Conservation (phyloP, 2,888 invertebrate species). For the Philaethria dido region DNA sequence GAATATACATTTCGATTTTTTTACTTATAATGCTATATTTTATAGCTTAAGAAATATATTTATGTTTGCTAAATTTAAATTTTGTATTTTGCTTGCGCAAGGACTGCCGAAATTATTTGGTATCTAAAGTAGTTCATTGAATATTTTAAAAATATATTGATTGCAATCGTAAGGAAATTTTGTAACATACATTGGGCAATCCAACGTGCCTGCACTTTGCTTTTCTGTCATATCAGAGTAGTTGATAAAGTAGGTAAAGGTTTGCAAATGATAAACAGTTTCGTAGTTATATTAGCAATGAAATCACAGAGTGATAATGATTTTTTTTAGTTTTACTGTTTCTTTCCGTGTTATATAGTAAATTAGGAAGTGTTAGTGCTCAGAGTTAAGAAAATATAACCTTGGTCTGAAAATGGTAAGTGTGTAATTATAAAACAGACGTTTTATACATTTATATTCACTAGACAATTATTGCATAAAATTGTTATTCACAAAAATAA, state of each 20-base stretch:
- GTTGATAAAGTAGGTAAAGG: conserved; percentile 29
- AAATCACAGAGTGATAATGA: conserved; percentile 28
- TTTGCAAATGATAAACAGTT: conserved; percentile 32
- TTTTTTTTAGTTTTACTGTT: conserved; percentile 6
- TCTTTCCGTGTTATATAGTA: conserved; percentile 18
- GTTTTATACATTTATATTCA: conserved; percentile 26
- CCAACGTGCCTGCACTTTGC: conserved; percentile 25
- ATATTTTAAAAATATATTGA: background rate
- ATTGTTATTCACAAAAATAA: background rate
- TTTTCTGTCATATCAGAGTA: conserved; percentile 36
- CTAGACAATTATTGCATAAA: conserved; percentile 14
- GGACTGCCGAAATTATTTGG: background rate
- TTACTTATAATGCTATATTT: background rate
- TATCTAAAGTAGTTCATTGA: background rate
- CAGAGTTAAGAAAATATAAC: conserved; percentile 42
- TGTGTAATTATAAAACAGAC: conserved; percentile 33
- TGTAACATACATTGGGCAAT: conserved; percentile 25
- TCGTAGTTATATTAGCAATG: conserved; percentile 14
- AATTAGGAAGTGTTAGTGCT: conserved; percentile 26
- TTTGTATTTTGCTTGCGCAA: background rate
- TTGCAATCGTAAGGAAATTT: conserved; percentile 20
- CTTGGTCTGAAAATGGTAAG: conserved; percentile 51
- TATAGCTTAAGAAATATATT: background rate
- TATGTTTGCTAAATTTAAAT: background rate
- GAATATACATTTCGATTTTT: background rate